Conservation (phyloP, 2,113 vertebrate species). For the Leptobrachium leishanense region DNA sequence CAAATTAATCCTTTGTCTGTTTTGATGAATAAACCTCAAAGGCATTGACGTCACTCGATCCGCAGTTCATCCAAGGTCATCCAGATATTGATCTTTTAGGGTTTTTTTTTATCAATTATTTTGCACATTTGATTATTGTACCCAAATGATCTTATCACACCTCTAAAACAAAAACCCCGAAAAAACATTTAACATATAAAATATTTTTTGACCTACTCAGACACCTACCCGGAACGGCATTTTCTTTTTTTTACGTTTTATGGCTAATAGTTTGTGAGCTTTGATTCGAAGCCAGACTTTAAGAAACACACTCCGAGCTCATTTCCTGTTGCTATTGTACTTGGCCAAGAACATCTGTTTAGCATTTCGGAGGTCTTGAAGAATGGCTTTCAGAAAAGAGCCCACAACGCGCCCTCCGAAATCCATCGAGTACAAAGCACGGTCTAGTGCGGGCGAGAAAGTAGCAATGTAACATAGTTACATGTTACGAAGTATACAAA, state of each 20-base stretch:
- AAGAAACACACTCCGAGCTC: slow-evolving; percentile 45
- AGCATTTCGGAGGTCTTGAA: slow-evolving; percentile 39
- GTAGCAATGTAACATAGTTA: not conserved
- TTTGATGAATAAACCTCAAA: not conserved
- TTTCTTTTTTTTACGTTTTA: slow-evolving; percentile 31
- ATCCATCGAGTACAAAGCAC: not conserved
- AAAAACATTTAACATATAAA: not conserved
- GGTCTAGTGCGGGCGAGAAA: not conserved
- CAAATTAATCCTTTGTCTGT: slow-evolving; percentile 9
- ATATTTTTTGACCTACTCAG: slow-evolving; percentile 6
- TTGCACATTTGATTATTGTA: slow-evolving; percentile 4
- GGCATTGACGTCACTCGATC: slow-evolving; percentile 14
- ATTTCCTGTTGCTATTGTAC: slow-evolving; percentile 48
- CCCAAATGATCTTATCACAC: not conserved
- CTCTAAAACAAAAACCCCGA: no score
- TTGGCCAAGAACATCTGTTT: slow-evolving; percentile 46
- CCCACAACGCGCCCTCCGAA: slow-evolving; percentile 29
- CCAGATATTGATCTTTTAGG: not conserved
- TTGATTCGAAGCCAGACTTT: slow-evolving; percentile 41
- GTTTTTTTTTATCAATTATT: not conserved
- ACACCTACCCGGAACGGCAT: slow-evolving; percentile 27
- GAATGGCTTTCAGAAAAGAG: slow-evolving; percentile 20
- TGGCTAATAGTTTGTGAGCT: slow-evolving; percentile 40
- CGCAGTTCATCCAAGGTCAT: slow-evolving; percentile 22
- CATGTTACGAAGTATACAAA: no score